Conservation (phyloP, 2,888 invertebrate species). For the Nebria salina region DNA sequence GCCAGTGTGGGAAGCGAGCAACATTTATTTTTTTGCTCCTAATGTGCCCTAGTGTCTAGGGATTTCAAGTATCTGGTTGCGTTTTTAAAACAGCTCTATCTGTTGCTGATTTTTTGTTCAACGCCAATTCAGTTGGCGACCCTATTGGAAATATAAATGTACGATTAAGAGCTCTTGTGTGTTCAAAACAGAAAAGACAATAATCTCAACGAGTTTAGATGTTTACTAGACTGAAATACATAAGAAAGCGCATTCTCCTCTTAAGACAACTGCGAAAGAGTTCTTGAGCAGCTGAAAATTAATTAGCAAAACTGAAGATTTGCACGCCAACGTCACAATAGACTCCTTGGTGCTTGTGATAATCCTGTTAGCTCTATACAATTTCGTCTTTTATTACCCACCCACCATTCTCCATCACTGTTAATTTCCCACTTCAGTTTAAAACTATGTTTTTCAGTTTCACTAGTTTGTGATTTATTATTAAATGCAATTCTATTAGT, state of each 20-base stretch:
- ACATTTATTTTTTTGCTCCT: background rate
- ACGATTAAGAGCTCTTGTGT: too few relatives aligned
- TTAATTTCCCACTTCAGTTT: background rate
- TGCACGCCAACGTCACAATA: constrained; percentile 32
- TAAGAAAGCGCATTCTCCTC: background rate
- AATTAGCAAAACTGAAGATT: constrained; percentile 33
- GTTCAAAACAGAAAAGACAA: background rate
- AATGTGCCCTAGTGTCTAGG: too few relatives aligned
- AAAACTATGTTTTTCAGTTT: background rate
- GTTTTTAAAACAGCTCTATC: too few relatives aligned
- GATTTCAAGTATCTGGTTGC: too few relatives aligned
- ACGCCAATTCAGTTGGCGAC: too few relatives aligned
- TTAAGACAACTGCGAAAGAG: constrained; percentile 8
- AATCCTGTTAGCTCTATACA: constrained; percentile 42
- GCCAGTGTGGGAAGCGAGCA: background rate
- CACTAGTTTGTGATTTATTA: background rate
- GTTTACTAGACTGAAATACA: background rate
- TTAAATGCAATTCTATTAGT: background rate
- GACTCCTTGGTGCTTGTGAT: constrained; percentile 38
- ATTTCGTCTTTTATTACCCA: constrained; percentile 16
- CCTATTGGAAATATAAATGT: too few relatives aligned
- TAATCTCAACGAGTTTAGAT: background rate
- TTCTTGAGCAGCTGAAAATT: constrained; percentile 36
- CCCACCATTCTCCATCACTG: background rate
- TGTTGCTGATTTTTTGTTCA: too few relatives aligned